Evolutionary conservation across 1,140 invertebrate genomes (phyloP), one percentile per base, ranked within the genome.

Genomic region (Eubasilissa regina): DNA sequence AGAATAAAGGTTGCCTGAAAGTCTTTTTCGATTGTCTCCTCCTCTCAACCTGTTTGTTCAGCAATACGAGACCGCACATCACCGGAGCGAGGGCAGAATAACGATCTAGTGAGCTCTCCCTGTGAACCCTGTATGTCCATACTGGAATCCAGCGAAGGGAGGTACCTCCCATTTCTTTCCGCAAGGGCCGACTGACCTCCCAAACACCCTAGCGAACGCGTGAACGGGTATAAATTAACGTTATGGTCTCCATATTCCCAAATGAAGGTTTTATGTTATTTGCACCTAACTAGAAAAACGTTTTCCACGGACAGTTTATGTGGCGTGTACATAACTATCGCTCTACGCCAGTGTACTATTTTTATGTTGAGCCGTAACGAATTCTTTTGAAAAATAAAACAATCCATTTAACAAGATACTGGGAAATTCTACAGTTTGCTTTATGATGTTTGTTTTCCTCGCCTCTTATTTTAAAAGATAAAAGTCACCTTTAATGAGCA

Each of bases 211-310:
- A 17, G 13, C 62, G 62, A 66, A 53, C 45, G 68, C 25, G 68
- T 51, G 68, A 47, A 51, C 45, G 70, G 56, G 70, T 74, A 56
- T 74, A 74, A 74, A 74, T 74, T 74, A 74, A 74, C 11, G 70
- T 74, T 74, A 74, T 58, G 53, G 70, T 74, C 70, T 15, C 70
- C 17, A 58, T 74, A 74, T 56, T 55, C 70, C 70, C 70, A 74
- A 74, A 74, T 53, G 70, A 74, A 56, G 70, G 70, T 74, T 74
- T 74, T 56, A 74, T 17, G 70, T 56, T 15, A 51, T 58, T 19
- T 44, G 11, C 70, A 56, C 48, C 70, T 74, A 74, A 74, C 70
- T 74, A 58, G 70, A 55, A 74, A 74, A 74, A 56, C 25, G 53
- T 9, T 74, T 74, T 25, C 11, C 53, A 74, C 35, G 44, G 51